Conservation (phyloP, 2,888 invertebrate species). For the Sabatieria punctata region DNA sequence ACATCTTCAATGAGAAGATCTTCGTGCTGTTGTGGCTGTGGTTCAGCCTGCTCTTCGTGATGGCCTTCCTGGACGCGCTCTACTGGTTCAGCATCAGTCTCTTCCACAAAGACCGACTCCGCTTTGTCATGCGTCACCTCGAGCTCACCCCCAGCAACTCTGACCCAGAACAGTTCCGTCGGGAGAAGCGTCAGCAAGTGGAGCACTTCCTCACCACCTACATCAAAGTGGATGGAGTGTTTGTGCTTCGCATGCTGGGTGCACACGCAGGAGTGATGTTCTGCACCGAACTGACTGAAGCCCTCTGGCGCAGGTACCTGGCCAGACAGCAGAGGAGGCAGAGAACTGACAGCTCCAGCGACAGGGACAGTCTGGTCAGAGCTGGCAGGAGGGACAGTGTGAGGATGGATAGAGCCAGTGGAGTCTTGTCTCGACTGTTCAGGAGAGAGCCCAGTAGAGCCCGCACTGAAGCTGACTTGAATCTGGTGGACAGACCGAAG, state of each 20-base stretch:
- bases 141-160: constrained; percentile 29
- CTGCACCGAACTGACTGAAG: constrained; percentile 29
- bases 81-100: constrained; percentile 29
- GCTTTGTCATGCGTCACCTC: constrained; percentile 27
- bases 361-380: no score
- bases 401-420: no score
- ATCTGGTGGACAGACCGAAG: no score
- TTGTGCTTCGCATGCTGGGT: constrained; percentile 28
- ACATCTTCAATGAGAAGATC: no score
- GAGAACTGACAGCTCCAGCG: no score
- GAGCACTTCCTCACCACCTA: constrained; percentile 27
- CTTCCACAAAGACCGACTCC: constrained; percentile 18
- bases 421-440: no score
- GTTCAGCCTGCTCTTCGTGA: constrained; percentile 25
- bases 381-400: no score
- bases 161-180: constrained; percentile 24
- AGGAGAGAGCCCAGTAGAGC: no score
- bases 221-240: constrained; percentile 28
- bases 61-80: constrained; percentile 24
- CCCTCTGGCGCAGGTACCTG: constrained; percentile 22
- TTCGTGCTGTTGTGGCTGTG: constrained; percentile 25
- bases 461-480: no score
- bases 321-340: no score
- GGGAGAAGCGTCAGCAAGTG: constrained; percentile 28
- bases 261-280: constrained; percentile 30